Conservation (phyloP, 2,113 vertebrate genomes). For the Ramphastos sulfuratus region DNA sequence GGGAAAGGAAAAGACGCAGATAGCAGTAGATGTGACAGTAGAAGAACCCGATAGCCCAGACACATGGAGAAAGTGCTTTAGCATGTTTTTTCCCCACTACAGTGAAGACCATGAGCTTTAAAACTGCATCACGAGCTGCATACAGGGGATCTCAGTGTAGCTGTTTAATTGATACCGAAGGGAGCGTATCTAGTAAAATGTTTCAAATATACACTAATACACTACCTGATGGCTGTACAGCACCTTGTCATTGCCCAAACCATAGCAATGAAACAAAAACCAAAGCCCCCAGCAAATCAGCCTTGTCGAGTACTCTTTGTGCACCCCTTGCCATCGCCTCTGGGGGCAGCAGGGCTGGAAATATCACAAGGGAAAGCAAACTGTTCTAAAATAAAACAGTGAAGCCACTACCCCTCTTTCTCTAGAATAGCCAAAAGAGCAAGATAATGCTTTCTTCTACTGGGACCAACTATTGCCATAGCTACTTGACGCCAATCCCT, state of each 20-base stretch:
- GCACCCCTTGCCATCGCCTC: neutral
- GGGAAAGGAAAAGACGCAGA: neutral
- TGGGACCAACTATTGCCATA: neutral
- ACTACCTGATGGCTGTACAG: neutral
- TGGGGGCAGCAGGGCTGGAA: neutral
- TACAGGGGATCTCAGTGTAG: neutral
- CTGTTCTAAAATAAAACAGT: neutral
- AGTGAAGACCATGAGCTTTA: neutral
- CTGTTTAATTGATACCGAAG: neutral
- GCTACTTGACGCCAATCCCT: neutral
- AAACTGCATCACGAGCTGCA: neutral
- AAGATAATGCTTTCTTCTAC: neutral
- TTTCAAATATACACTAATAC: neutral
- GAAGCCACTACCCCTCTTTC: neutral
- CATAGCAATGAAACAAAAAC: neutral
- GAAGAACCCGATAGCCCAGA: neutral
- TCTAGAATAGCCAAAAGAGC: neutral
- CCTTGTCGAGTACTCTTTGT: neutral
- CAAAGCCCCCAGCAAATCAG: neutral
- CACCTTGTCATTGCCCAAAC: neutral
- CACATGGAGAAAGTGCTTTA: neutral
- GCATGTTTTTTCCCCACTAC: neutral
- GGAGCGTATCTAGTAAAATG: neutral
- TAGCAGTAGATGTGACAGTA: neutral
- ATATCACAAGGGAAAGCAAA: neutral